A percentile compares a stretch with the other conserved stretches of the same genome.
Conservation (phyloP, 2,888 invertebrate genomes). For the Chelonus formosanus region DNA sequence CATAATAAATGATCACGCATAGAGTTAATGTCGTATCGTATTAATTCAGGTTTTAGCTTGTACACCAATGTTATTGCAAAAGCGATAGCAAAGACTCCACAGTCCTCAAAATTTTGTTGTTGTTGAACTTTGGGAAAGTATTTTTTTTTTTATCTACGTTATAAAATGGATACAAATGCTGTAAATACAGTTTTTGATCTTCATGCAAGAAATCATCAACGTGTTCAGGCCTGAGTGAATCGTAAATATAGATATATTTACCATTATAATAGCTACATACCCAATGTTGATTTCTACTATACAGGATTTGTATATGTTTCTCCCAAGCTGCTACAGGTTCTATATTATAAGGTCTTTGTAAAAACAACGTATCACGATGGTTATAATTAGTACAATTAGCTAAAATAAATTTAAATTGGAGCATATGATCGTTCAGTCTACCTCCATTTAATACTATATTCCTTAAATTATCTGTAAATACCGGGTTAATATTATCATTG, state of each 20-base stretch:
- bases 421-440: constrained; percentile 21
- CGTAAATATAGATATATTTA: constrained; percentile 26
- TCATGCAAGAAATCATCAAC: neutral
- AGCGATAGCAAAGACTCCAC: constrained; percentile 30
- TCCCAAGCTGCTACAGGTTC: constrained; percentile 9
- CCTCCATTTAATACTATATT: neutral
- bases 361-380: constrained; percentile 17
- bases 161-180: constrained; percentile 16
- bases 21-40: constrained; percentile 17
- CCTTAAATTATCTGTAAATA: neutral
- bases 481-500: too few relatives aligned
- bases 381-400: constrained; percentile 12
- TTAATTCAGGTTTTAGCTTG: constrained; percentile 7
- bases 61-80: constrained; percentile 25
- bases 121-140: constrained; percentile 24
- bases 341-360: constrained; percentile 17
- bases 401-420: constrained; percentile 14
- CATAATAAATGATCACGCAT: constrained; percentile 28
- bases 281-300: constrained; percentile 27
- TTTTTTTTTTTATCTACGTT: neutral
- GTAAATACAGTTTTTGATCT: constrained; percentile 21
- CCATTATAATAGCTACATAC: constrained; percentile 27
- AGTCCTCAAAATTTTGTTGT: constrained; percentile 24
- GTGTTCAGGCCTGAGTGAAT: constrained; percentile 14
- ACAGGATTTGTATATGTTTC: constrained; percentile 32